These are phyloP conservation scores for Serinus canaria DNA, from an alignment of 2,113 vertebrate species.

Conservation along the genomic window DNA sequence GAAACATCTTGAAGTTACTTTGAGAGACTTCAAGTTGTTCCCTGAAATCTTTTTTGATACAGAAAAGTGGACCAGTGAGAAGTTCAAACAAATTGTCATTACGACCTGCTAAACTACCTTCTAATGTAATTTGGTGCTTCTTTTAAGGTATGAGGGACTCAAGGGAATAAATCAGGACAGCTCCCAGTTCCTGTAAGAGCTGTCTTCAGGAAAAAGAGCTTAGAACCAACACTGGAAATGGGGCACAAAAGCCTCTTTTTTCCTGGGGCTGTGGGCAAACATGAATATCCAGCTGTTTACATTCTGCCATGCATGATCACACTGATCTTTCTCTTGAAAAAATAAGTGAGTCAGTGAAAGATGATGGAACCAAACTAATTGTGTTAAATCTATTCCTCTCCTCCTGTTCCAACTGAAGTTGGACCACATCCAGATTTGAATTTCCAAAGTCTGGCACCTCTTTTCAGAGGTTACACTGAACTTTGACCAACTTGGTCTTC, in stretches of 20 bases:
- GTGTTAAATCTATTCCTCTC: background rate
- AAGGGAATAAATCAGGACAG: background rate
- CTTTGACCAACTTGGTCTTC: background rate
- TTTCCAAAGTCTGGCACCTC: background rate
- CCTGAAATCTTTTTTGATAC: background rate
- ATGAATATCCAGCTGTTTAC: background rate
- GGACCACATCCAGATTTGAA: background rate
- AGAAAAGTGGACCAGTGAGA: background rate
- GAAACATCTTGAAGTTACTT: background rate
- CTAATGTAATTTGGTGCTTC: background rate
- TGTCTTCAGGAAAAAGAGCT: background rate
- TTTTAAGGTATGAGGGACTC: background rate
- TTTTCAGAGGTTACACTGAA: conserved; percentile 7
- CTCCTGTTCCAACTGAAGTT: background rate
- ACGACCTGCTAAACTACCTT: background rate
- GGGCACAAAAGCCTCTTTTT: background rate
- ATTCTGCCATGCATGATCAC: background rate
- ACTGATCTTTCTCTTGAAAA: background rate
- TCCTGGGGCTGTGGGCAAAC: background rate
- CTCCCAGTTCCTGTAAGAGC: background rate
- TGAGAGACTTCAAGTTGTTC: background rate
- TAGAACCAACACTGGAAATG: background rate
- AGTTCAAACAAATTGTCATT: background rate
- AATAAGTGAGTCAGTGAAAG: background rate
- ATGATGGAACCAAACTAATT: background rate